Base-by-base conservation (phyloP, 2,113 vertebrate species). In the Tragelaphus imberbis region DNA sequence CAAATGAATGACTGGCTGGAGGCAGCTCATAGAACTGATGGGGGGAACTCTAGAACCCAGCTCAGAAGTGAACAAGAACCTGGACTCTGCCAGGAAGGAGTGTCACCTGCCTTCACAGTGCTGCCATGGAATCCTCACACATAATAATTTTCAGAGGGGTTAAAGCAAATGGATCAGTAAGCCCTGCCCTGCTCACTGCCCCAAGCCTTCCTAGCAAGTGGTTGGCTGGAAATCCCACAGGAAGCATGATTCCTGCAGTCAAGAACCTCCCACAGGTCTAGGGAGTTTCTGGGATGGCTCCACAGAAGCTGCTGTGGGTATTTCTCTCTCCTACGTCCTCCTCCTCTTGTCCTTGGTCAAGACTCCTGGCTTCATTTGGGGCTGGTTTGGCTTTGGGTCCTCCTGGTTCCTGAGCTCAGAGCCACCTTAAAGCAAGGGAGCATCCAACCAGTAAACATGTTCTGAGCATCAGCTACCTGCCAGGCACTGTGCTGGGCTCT, bases 271-370 rank as follows among this genome's bases (percentile, higher is more conserved):
- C 30, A 4, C 0, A 40, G 59, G 40, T 82, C n/a, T 84, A 36
- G 49, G 13, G 12, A 75, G 49, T 90, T 79, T 40, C 33, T 58
- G 40, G 10, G 0, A 7, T 85, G 90, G 6, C 2, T 25, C 30
- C 61, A 9, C 0, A 0, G 28, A 36, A 75, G 33, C 30, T 27
- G 7, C 33, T 10, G 27, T 2, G 7, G 30, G 19, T 10, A 6
- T 13, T 55, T 49, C 68, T 55, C 33, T 75, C 6, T 55, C 33
- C 17, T 12, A n/a, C 0, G 1, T 28, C 17, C 1, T 27, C 15
- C 4, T 81, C 14, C 71, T 25, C 28, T 81, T 36, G 19, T 56
- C 2, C 47, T 81, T 51, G 36, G 58, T 47, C 56, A 5, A 93
- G 61, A 21, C n/a, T 95, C 51, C 55, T 40, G 21, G 27, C n/a